Percentiles rank a stretch among this genome's conserved stretches.
Evolutionary conservation across 2,113 vertebrate genomes (phyloP).

Genomic region (Ctenodactylus gundi): DNA sequence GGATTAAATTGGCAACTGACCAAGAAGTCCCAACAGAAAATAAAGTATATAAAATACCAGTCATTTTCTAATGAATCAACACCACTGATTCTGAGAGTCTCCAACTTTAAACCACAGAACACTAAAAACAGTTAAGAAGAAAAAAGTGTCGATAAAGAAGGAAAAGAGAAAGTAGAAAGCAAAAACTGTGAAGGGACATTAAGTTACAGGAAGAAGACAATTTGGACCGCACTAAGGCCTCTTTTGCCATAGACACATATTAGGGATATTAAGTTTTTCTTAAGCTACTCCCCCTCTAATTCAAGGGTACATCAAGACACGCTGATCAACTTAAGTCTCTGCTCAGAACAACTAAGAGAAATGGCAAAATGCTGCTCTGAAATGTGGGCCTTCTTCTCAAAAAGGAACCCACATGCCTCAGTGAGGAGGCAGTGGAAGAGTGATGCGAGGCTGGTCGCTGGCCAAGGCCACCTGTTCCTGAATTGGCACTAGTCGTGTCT

Average conservation of each 20-base stretch:
- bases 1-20: background rate
- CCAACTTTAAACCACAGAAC: background rate
- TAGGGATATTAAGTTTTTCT: background rate
- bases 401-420: background rate
- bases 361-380: background rate
- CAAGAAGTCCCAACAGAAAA: background rate
- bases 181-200: background rate
- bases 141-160: too few relatives aligned
- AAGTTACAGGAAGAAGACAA: background rate
- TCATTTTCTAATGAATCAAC: background rate
- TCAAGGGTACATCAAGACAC: background rate
- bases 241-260: too few relatives aligned
- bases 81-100: background rate
- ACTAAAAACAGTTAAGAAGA: background rate
- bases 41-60: background rate
- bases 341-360: background rate
- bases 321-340: background rate
- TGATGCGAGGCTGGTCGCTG: background rate
- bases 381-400: background rate
- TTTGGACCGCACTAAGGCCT: background rate
- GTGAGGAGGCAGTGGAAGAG: background rate
- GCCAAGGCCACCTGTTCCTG: background rate
- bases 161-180: background rate
- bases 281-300: background rate
- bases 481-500: background rate